Percentiles rank a stretch among this genome's conserved stretches.
phyloP scores from a whole-genome alignment of 2,888 invertebrate species.

The Stictocephala bisonia region DNA sequence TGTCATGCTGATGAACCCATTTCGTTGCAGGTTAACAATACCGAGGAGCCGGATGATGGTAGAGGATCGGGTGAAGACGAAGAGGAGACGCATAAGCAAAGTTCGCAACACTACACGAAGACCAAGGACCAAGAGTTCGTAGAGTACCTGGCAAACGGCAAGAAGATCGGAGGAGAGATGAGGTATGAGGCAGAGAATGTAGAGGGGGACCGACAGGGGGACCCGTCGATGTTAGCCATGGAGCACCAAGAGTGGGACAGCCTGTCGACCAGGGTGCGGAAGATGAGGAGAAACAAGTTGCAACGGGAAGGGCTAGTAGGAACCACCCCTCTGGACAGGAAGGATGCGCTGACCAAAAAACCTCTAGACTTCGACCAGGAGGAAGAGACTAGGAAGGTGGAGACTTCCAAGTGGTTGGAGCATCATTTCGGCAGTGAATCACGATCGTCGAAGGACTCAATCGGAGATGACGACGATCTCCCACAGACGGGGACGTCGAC shows the following conservation, averaged over 20 bases:
- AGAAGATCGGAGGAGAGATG: constrained; percentile 83
- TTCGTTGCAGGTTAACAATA: constrained; percentile 72
- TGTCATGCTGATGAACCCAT: no score
- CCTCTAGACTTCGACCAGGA: constrained; percentile 89
- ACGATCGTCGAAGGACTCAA: constrained; percentile 55
- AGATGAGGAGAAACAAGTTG: constrained; percentile 65
- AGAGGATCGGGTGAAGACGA: constrained; percentile 64
- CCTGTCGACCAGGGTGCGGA: constrained; percentile 79
- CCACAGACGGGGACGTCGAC: constrained; percentile 70
- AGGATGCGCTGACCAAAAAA: constrained; percentile 83
- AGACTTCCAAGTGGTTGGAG: constrained; percentile 92
- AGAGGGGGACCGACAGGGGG: constrained; percentile 79
- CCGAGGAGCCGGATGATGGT: constrained; percentile 76
- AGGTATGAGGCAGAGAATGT: constrained; percentile 68
- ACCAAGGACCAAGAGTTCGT: constrained; percentile 85
- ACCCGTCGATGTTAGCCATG: constrained; percentile 70
- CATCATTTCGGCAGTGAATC: constrained; percentile 88
- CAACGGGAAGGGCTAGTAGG: constrained; percentile 60
- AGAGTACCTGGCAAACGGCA: constrained; percentile 85
- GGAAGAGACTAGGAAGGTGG: constrained; percentile 88
- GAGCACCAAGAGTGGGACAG: constrained; percentile 81
- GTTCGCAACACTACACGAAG: constrained; percentile 75
- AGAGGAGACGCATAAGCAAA: constrained; percentile 68
- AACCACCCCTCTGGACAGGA: constrained; percentile 71
- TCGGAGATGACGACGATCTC: constrained; percentile 70